phyloP scores from a whole-genome alignment of 2,797 vertebrate species.

The Pseudomugil gertrudae region DNA sequence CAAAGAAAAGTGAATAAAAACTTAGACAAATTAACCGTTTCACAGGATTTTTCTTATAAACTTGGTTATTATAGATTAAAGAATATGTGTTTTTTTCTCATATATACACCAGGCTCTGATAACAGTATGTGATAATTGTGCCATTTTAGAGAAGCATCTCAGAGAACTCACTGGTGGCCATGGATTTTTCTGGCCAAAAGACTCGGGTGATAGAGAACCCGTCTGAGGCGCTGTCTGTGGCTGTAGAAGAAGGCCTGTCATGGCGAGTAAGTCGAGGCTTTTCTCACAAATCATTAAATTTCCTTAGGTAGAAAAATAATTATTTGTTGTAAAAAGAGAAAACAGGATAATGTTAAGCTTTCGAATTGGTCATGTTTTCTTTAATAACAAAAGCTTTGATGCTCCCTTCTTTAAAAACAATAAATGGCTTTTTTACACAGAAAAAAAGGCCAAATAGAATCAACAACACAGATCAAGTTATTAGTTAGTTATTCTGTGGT shows the following conservation, averaged over 20 bases:
- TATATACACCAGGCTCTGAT: background rate
- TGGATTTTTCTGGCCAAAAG: constrained; percentile 97
- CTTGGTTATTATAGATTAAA: background rate
- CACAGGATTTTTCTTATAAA: background rate
- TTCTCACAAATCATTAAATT: background rate
- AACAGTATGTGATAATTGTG: constrained; percentile 4
- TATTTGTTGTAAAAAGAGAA: background rate
- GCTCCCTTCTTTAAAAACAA: background rate
- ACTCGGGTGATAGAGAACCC: constrained; percentile 96
- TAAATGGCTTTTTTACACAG: background rate
- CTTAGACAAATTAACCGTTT: background rate
- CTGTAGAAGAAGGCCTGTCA: constrained; percentile 93
- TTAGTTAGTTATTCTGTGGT: constrained; percentile 7
- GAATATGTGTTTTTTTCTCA: background rate
- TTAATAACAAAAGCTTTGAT: background rate
- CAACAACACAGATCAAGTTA: background rate
- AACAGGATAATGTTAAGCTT: background rate
- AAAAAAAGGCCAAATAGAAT: background rate
- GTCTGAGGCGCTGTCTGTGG: constrained; percentile 92
- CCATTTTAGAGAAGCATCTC: constrained; percentile 93
- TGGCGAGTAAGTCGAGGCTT: constrained; percentile 87
- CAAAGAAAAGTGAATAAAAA: constrained; percentile 6
- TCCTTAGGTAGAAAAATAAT: background rate
- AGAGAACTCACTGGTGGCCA: constrained; percentile 97
- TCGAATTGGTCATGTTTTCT: background rate